Evolutionary conservation across 2,113 vertebrate species (phyloP).

Genomic region (Corythornis madagascariensis): DNA sequence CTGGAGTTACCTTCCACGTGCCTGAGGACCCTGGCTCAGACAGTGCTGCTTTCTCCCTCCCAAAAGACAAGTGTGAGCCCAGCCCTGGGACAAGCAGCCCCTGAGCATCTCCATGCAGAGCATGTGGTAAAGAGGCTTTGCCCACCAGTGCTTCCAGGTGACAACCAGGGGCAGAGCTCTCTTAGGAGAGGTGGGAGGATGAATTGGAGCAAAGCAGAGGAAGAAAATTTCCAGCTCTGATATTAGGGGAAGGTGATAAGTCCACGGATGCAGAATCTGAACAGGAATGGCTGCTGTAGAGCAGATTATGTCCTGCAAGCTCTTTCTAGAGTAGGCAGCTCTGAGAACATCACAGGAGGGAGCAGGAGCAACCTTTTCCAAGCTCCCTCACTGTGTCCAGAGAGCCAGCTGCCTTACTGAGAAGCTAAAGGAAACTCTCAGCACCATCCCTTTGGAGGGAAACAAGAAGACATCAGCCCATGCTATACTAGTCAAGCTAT

Average conservation of each 20-base stretch:
- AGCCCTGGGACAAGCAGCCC: background rate
- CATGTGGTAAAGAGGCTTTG: background rate
- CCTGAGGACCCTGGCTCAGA: accelerated
- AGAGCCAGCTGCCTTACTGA: background rate
- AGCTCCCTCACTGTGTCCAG: background rate
- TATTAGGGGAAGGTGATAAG: background rate
- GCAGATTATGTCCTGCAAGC: background rate
- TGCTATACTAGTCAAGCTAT: accelerated
- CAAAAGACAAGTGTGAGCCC: background rate
- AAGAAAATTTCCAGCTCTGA: background rate
- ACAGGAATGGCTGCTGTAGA: background rate
- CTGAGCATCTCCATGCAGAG: background rate
- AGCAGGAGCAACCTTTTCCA: background rate
- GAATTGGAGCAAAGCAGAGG: background rate
- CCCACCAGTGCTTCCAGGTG: background rate
- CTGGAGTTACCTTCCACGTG: background rate
- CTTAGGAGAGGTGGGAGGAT: accelerated
- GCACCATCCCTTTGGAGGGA: background rate
- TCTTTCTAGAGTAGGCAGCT: background rate
- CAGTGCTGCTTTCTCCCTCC: background rate
- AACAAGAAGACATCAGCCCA: background rate
- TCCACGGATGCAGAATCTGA: background rate
- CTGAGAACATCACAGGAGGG: background rate
- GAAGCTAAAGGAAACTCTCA: background rate
- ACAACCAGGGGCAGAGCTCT: background rate